These are phyloP conservation scores for Numenius arquata DNA, from an alignment of 2,113 vertebrate species.

Conservation along the genomic window DNA sequence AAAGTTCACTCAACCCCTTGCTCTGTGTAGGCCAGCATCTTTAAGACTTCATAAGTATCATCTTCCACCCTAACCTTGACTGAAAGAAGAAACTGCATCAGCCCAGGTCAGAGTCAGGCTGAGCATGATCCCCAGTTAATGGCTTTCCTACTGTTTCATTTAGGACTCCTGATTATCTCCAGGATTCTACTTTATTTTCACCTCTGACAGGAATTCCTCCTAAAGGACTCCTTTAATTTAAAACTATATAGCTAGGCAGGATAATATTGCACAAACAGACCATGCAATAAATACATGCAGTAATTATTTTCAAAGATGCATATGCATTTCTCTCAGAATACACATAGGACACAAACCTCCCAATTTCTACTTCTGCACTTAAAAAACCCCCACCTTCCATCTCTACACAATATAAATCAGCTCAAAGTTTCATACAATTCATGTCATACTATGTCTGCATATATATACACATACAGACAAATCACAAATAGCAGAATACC, in stretches of 20 bases:
- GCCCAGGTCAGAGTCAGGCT: neutral
- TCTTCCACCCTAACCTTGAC: neutral
- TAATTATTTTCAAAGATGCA: neutral
- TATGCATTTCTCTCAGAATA: neutral
- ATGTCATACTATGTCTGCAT: no score
- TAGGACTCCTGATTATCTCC: neutral
- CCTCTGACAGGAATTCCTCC: neutral
- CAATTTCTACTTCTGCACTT: neutral
- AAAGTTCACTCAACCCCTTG: conserved; percentile 42
- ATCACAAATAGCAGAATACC: neutral
- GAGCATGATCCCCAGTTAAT: neutral
- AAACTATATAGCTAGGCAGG: neutral
- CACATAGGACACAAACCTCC: neutral
- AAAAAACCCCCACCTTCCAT: neutral
- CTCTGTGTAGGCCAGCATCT: conserved; percentile 1
- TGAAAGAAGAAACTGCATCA: neutral
- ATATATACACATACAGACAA: neutral
- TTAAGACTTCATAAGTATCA: neutral
- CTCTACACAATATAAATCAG: neutral
- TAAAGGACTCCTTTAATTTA: neutral
- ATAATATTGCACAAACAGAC: neutral
- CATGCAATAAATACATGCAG: neutral
- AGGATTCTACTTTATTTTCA: neutral
- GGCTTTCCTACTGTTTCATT: neutral
- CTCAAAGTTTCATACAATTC: neutral